These are phyloP conservation scores for Lamellibrachia columna DNA, from an alignment of 2,888 invertebrate species.

Conservation along the genomic window DNA sequence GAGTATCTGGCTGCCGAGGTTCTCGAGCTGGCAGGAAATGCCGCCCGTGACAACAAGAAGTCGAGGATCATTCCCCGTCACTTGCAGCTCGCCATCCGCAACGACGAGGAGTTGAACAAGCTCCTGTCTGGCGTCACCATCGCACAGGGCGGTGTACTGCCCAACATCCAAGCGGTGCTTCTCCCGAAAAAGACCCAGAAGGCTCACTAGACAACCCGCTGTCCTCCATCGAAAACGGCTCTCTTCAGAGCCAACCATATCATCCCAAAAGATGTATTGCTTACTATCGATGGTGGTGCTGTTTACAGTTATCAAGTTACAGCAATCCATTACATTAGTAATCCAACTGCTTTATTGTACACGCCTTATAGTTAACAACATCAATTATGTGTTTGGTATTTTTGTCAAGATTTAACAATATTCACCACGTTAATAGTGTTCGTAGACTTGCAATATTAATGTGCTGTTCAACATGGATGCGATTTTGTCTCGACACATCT, in stretches of 20 bases:
- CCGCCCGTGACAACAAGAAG: conserved; percentile 71
- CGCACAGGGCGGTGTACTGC: conserved; percentile 84
- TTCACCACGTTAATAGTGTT: too few relatives aligned
- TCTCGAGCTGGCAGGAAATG: conserved; percentile 66
- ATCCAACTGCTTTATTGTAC: too few relatives aligned
- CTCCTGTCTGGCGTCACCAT: conserved; percentile 81
- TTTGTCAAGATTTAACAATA: too few relatives aligned
- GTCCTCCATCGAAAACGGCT: background rate
- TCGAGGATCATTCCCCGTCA: conserved; percentile 79
- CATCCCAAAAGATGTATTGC: conserved; percentile 76
- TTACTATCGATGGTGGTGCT: conserved; percentile 69
- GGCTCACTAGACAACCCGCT: background rate
- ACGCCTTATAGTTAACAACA: too few relatives aligned
- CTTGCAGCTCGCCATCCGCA: conserved; percentile 79
- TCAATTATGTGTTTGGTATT: too few relatives aligned
- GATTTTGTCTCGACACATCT: too few relatives aligned
- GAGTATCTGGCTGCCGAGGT: conserved; percentile 74
- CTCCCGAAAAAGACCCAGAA: conserved; percentile 76
- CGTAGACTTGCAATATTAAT: too few relatives aligned
- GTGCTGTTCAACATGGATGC: too few relatives aligned
- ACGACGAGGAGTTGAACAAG: conserved; percentile 83
- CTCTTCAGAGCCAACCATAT: conserved; percentile 10
- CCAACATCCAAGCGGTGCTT: conserved; percentile 80
- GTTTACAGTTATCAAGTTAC: background rate
- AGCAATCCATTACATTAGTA: too few relatives aligned